Conservation (phyloP, 2,113 vertebrate species). For the Crotalus viridis region DNA sequence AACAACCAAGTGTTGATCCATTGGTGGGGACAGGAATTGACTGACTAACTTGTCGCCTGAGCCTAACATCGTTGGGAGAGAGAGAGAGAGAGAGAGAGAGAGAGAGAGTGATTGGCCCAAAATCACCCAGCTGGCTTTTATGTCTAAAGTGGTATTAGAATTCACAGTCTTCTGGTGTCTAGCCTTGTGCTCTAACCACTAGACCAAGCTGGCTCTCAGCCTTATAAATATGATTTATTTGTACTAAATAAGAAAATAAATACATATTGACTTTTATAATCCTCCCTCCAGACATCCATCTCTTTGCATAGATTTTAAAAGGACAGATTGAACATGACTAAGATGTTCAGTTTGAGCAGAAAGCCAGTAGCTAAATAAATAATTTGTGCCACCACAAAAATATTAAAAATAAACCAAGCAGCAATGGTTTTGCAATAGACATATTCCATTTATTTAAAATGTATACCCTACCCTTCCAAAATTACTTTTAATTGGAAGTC, state of each 20-base stretch:
- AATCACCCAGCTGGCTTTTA: background rate
- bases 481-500: background rate
- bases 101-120: background rate
- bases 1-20: no score
- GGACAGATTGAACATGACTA: background rate
- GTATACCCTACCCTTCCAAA: background rate
- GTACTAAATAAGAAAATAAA: background rate
- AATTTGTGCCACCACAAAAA: background rate
- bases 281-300: background rate
- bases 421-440: background rate
- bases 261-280: background rate
- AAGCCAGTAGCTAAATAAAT: background rate
- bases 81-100: background rate
- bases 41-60: background rate
- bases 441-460: background rate
- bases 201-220: background rate
- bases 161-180: background rate
- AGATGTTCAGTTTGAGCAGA: background rate
- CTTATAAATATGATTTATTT: background rate
- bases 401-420: background rate
- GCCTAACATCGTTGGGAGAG: background rate
- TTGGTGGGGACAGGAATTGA: no score
- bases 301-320: background rate
- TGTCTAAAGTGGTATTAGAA: background rate
- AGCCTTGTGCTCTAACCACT: background rate